phyloP scores from a whole-genome alignment of 2,888 invertebrate species.

The Tortricodes alternella region DNA sequence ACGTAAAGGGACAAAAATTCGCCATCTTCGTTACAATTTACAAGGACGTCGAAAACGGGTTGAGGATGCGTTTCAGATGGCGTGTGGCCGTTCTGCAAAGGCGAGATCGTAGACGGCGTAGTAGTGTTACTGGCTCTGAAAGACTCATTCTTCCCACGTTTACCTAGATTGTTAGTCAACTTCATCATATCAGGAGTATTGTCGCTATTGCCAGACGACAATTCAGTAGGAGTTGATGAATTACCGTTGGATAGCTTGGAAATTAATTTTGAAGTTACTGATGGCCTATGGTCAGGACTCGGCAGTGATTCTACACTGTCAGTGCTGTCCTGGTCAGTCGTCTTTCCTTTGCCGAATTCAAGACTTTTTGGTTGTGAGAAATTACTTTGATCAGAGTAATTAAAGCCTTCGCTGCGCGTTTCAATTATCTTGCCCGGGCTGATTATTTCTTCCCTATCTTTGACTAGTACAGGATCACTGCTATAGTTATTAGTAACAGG shows the following conservation, averaged over 20 bases:
- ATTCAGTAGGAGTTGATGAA: conserved; percentile 73
- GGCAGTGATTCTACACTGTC: conserved; percentile 64
- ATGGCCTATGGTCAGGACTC: conserved; percentile 65
- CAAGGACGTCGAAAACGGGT: conserved; percentile 72
- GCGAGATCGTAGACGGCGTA: conserved; percentile 77
- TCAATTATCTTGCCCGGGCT: conserved; percentile 52
- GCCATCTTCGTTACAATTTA: conserved; percentile 72
- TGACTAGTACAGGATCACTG: conserved; percentile 61
- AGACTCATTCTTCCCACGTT: conserved; percentile 64
- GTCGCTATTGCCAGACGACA: conserved; percentile 54
- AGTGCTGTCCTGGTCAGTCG: conserved; percentile 73
- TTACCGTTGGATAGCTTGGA: conserved; percentile 76
- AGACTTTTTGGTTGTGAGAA: conserved; percentile 52
- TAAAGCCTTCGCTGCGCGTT: conserved; percentile 61
- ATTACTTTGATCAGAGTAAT: conserved; percentile 56
- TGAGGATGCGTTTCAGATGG: conserved; percentile 67
- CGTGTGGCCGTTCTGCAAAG: conserved; percentile 73
- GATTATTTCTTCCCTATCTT: conserved; percentile 53
- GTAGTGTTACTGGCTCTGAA: conserved; percentile 69
- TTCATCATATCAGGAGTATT: conserved; percentile 69
- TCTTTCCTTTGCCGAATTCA: conserved; percentile 54
- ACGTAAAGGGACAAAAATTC: conserved; percentile 74
- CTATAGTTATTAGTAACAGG: conserved; percentile 44
- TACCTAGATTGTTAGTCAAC: conserved; percentile 54
- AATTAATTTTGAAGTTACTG: conserved; percentile 67